Conservation (phyloP, 2,888 invertebrate genomes). For the Acronicta leporina region DNA sequence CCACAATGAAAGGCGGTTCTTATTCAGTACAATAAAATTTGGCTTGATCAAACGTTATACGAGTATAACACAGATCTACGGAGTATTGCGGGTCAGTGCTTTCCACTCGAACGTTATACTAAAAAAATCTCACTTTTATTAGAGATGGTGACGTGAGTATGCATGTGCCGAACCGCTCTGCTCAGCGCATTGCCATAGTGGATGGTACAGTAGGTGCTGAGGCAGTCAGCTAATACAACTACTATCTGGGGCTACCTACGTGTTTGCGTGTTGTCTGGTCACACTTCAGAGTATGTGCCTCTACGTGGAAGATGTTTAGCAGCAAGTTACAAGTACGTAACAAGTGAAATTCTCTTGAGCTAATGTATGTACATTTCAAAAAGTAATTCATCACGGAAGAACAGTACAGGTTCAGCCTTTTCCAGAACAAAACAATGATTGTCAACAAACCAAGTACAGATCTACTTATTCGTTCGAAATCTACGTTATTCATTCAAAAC, state of each 20-base stretch:
- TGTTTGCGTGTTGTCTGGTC: conserved; percentile 54
- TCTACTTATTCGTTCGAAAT: conserved; percentile 80
- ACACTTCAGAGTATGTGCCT: conserved; percentile 54
- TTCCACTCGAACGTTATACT: conserved; percentile 67
- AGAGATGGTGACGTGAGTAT: conserved; percentile 68
- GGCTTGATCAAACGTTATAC: conserved; percentile 83
- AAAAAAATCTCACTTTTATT: conserved; percentile 76
- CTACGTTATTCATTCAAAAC: conserved; percentile 87
- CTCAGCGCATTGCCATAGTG: conserved; percentile 51
- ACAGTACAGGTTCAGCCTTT: conserved; percentile 78
- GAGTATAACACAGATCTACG: conserved; percentile 79
- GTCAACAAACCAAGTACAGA: conserved; percentile 70
- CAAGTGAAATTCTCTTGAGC: conserved; percentile 63
- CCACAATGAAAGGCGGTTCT: conserved; percentile 85
- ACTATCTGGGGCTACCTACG: conserved; percentile 61
- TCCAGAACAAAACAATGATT: conserved; percentile 65
- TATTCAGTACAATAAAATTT: conserved; percentile 86
- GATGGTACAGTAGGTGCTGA: conserved; percentile 59
- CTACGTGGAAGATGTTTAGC: conserved; percentile 61
- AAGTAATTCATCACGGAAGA: conserved; percentile 70
- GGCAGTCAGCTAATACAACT: conserved; percentile 73
- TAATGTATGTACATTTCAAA: conserved; percentile 77
- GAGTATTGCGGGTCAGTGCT: conserved; percentile 76
- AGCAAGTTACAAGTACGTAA: conserved; percentile 53
- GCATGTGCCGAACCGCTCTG: conserved; percentile 48